Evolutionary conservation across 2,888 invertebrate species (phyloP).

Genomic region (Amphiduros pacificus): DNA sequence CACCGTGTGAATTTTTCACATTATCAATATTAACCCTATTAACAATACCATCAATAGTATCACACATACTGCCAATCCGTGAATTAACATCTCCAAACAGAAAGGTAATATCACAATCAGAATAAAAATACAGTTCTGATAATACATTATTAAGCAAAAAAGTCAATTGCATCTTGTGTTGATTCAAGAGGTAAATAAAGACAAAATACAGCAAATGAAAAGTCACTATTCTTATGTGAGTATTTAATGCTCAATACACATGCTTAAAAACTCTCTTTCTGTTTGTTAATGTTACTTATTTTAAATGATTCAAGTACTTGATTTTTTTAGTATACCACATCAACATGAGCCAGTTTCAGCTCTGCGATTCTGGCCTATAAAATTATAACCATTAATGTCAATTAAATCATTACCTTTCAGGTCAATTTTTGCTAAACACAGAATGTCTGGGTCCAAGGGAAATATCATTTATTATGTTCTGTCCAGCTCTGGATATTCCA

Average conservation of each 20-base stretch:
- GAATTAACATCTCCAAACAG: not conserved
- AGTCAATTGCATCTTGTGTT: not conserved
- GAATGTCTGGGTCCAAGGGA: not conserved
- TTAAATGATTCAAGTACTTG: not conserved
- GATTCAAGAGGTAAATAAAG: not conserved
- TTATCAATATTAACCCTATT: not conserved
- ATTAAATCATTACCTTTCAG: not conserved
- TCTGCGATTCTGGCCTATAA: not conserved
- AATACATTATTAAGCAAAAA: not conserved
- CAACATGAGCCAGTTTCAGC: not conserved
- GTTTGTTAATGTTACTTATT: not conserved
- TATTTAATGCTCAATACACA: not conserved
- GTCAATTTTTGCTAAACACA: not conserved
- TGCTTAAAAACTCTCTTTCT: not conserved
- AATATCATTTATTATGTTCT: not conserved
- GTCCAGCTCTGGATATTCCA: not conserved
- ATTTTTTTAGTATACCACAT: not conserved
- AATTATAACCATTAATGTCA: not conserved
- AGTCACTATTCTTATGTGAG: not conserved
- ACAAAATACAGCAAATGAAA: not conserved
- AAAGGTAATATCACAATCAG: not conserved
- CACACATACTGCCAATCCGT: not conserved
- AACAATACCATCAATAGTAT: not conserved
- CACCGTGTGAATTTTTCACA: not conserved
- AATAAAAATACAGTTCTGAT: not conserved